Conservation (phyloP, 2,888 invertebrate species). For the Pollenia angustigena region DNA sequence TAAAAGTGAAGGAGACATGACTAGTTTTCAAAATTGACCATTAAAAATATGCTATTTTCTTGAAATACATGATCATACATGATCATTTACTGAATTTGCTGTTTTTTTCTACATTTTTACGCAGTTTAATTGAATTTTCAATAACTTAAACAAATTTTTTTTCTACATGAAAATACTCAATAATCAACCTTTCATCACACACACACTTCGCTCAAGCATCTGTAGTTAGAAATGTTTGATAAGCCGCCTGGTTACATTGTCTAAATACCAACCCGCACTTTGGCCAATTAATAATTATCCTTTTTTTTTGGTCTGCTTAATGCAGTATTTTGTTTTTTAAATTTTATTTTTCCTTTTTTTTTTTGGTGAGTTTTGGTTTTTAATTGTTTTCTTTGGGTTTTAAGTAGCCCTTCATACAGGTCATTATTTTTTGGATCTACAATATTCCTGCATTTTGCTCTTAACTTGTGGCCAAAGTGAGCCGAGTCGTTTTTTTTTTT, state of each 20-base stretch:
- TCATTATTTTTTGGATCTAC: conserved; percentile 33
- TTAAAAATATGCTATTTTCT: conserved; percentile 72
- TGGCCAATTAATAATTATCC: conserved; percentile 69
- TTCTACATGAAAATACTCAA: not conserved
- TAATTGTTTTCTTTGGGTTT: conserved; percentile 33
- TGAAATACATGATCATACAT: conserved; percentile 24
- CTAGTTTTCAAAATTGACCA: conserved; percentile 27
- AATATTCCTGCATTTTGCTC: conserved; percentile 66
- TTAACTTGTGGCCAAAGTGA: conserved; percentile 70
- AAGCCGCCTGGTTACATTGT: conserved; percentile 64
- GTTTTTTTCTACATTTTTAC: conserved; percentile 75
- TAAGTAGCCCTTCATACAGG: conserved; percentile 65
- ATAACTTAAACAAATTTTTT: conserved; percentile 36
- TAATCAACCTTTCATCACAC: conserved; percentile 55
- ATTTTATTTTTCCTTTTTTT: not conserved
- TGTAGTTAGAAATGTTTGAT: conserved; percentile 74
- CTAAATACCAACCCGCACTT: conserved; percentile 62
- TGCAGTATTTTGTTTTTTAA: conserved; percentile 10
- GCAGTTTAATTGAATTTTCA: conserved; percentile 79
- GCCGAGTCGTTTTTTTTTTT: conserved; percentile 42
- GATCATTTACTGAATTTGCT: conserved; percentile 33
- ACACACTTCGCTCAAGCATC: conserved; percentile 76
- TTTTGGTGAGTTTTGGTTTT: conserved; percentile 3
- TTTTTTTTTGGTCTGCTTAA: conserved; percentile 41
- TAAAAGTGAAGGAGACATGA: not conserved